Base-by-base conservation (phyloP, 2,888 invertebrate species). In the Stratiomys singularior region DNA sequence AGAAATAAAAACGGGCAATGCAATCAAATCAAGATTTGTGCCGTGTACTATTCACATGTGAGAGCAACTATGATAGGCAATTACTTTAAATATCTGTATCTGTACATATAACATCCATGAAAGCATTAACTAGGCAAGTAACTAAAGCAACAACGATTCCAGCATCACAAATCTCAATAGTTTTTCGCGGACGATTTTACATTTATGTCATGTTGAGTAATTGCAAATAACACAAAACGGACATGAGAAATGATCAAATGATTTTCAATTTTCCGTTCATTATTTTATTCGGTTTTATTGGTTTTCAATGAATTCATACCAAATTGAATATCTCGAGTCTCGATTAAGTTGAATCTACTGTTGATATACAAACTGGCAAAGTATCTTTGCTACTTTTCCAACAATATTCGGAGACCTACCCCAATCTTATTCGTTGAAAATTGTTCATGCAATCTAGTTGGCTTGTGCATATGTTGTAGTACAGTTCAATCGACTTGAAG, bases 171-270 rank as follows among this genome's bases (percentile, higher is more conserved):
- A 66, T 66, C 66, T 66, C 37, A 7, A 37, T 27, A 4, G 25
- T 47, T 9, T 37, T 69, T 15, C 21, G 25, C 27, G 2, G 23
- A 46, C 69, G 15, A 69, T 69, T 69, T 69, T 69, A 47, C 69
- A 69, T 69, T 46, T 69, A 23, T 47, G 69, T 69, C 27, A 69
- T 69, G 69, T 69, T 69, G 69, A 69, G 47, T 69, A 69, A 46
- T 69, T 69, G 69, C 47, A 69, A 69, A 69, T 69, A 66, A 66
- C 69, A 21, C 25, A 69, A 11, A 60, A 25, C 69, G 69, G 37
- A 69, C 47, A 69, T 46, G 69, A 69, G 69, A 69, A 69, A 69
- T 30, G 46, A 46, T 69, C 69, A 69, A 47, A 69, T 69, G 46
- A 9, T 37, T 37, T 47, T 21, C n/a, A 13, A 28, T 69, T 69